Percentiles rank a stretch among this genome's conserved stretches.
Conservation (phyloP, 2,888 invertebrate genomes). For the Ethmia dodecea region DNA sequence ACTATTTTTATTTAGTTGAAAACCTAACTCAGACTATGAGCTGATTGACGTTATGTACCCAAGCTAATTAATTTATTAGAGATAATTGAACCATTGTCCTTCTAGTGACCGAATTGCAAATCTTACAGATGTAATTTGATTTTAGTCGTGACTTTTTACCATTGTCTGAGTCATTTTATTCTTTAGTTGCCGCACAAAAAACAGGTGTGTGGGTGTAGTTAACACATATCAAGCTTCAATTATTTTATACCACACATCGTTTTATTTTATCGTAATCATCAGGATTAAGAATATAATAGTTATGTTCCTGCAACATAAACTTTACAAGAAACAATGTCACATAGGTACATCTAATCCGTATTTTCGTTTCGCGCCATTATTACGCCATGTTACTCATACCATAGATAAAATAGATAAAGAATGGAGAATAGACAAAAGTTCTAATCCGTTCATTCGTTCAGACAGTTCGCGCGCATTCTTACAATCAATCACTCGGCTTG, state of each 20-base stretch:
- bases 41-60: too few relatives aligned
- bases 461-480: constrained; percentile 42
- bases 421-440: constrained; percentile 38
- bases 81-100: too few relatives aligned
- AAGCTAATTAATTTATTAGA: too few relatives aligned
- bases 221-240: constrained; percentile 11
- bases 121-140: neutral
- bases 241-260: constrained; percentile 8
- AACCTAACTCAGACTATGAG: too few relatives aligned
- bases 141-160: neutral
- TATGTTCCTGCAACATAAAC: too few relatives aligned
- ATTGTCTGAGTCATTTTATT: constrained; percentile 12
- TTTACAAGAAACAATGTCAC: too few relatives aligned
- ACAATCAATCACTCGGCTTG: constrained; percentile 64
- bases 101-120: too few relatives aligned
- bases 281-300: neutral
- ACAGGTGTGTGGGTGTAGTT: constrained; percentile 15
- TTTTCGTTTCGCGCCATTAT: neutral
- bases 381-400: constrained; percentile 3
- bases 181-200: constrained; percentile 12
- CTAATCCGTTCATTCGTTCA: constrained; percentile 49
- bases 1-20: too few relatives aligned
- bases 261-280: constrained; percentile 4
- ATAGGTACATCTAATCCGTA: neutral
- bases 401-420: constrained; percentile 28